Percentiles rank a stretch among this genome's conserved stretches.
Evolutionary conservation across 1,140 invertebrate species (phyloP).

Genomic region (Drosophila aff.): DNA sequence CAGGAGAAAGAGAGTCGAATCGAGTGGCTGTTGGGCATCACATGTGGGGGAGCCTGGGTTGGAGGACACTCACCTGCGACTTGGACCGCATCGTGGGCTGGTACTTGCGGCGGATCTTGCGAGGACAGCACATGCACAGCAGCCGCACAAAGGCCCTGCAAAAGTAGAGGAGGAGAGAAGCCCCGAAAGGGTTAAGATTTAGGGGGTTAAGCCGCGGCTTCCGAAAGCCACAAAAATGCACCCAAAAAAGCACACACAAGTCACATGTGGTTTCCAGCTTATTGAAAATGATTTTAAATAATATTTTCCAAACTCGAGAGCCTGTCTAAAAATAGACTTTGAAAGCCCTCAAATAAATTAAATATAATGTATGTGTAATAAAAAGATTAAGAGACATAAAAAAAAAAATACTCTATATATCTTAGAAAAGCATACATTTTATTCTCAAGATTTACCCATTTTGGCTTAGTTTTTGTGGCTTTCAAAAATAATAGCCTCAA

Average conservation of each 20-base stretch:
- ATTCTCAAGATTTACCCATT: no score
- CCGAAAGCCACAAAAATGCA: slow-evolving; percentile 25
- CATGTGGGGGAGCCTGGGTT: neutral
- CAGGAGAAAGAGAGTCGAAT: slow-evolving; percentile 31
- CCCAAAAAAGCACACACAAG: neutral
- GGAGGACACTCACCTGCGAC: slow-evolving; percentile 89
- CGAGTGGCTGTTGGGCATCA: slow-evolving; percentile 15
- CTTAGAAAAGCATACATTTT: no score
- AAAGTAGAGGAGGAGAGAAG: slow-evolving; percentile 72
- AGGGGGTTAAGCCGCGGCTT: neutral
- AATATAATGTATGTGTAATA: no score
- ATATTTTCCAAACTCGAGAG: neutral
- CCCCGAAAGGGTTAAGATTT: slow-evolving; percentile 57
- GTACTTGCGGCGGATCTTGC: slow-evolving; percentile 90
- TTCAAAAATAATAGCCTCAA: neutral
- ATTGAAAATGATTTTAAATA: neutral
- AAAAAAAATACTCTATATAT: no score
- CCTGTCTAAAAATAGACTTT: no score
- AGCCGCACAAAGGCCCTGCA: slow-evolving; percentile 92
- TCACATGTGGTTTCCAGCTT: neutral
- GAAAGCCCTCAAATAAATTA: no score
- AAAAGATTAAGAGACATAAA: no score
- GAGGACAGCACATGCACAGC: slow-evolving; percentile 92
- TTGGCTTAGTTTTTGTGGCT: neutral
- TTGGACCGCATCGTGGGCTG: slow-evolving; percentile 92